Evolutionary conservation across 2,888 invertebrate genomes (phyloP).

Genomic region (Chelonus formosanus): DNA sequence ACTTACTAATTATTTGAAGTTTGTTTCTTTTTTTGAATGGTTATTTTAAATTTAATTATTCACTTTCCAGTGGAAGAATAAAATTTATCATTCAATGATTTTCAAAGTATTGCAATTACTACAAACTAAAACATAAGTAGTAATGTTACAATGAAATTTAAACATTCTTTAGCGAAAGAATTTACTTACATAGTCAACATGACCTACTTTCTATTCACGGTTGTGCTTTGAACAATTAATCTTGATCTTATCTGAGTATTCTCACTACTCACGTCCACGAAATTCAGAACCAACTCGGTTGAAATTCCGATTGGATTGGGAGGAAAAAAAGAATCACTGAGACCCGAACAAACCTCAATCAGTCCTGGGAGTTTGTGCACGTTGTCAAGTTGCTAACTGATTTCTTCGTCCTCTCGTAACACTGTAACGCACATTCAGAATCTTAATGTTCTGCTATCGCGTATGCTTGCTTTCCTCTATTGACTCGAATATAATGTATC

Average conservation of each 20-base stretch:
- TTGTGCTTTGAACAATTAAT: slow-evolving; percentile 20
- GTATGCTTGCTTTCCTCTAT: neutral
- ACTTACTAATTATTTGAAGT: no score
- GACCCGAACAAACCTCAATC: slow-evolving; percentile 38
- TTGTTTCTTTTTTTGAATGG: no score
- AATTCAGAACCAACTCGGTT: slow-evolving; percentile 11
- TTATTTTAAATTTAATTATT: no score
- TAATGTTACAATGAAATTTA: no score
- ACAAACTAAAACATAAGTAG: no score
- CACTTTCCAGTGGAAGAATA: no score
- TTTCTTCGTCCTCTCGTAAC: slow-evolving; percentile 30
- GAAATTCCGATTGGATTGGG: slow-evolving; percentile 6
- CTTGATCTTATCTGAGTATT: slow-evolving; percentile 23
- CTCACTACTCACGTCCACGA: slow-evolving; percentile 2
- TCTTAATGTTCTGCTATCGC: slow-evolving; percentile 35
- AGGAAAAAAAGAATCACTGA: slow-evolving; percentile 15
- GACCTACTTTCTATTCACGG: slow-evolving; percentile 14
- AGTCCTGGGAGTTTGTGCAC: slow-evolving; percentile 31
- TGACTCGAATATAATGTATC: neutral
- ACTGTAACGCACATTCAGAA: slow-evolving; percentile 36
- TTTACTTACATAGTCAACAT: no score
- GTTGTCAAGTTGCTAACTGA: slow-evolving; percentile 37
- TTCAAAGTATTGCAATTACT: no score
- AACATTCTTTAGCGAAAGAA: no score
- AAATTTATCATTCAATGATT: no score